These are phyloP conservation scores for Upupa epops DNA, from an alignment of 2,113 vertebrate species.

Conservation along the genomic window DNA sequence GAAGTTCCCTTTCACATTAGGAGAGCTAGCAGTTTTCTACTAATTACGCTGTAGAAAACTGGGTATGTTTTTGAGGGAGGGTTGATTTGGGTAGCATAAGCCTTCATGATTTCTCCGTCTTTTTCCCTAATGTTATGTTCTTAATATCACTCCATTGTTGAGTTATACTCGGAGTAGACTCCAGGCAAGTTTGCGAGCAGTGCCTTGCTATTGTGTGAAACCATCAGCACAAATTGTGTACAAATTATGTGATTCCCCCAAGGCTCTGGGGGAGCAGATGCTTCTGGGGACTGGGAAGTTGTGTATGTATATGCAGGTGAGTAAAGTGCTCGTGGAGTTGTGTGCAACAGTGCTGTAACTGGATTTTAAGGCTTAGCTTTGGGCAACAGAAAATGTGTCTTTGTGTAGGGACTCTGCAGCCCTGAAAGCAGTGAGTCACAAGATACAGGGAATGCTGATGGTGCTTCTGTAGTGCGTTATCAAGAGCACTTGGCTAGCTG, in stretches of 20 bases:
- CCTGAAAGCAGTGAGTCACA: background rate
- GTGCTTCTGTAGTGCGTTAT: background rate
- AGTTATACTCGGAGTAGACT: background rate
- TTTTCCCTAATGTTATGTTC: background rate
- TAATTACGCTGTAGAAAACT: background rate
- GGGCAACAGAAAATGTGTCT: background rate
- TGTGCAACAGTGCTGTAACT: background rate
- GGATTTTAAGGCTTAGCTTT: background rate
- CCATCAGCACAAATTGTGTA: background rate
- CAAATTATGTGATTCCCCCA: background rate
- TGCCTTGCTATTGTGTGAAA: background rate
- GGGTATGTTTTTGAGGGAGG: background rate
- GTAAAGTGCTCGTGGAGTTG: background rate
- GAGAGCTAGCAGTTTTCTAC: background rate
- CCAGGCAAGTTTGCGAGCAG: background rate
- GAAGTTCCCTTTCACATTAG: background rate
- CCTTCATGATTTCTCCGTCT: background rate
- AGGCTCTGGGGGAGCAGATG: background rate
- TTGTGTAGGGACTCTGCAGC: background rate
- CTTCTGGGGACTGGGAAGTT: background rate
- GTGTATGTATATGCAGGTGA: too few relatives aligned
- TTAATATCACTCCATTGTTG: background rate
- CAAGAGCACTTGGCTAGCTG: background rate
- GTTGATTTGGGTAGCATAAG: background rate
- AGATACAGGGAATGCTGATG: background rate